These are phyloP conservation scores for Sciurus niger DNA, from an alignment of 2,113 vertebrate species.

Conservation along the genomic window DNA sequence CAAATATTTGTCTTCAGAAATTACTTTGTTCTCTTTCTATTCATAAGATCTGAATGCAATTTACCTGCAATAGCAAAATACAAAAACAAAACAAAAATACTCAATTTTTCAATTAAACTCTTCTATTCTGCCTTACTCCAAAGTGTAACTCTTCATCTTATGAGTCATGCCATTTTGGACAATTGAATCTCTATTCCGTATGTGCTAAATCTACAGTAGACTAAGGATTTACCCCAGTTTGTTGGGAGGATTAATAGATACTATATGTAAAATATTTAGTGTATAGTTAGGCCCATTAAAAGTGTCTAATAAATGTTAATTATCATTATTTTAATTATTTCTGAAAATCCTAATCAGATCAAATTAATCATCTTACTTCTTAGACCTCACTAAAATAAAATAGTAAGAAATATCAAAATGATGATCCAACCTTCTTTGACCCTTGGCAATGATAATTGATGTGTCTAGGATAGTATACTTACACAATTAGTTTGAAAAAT, in stretches of 20 bases:
- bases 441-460: not conserved
- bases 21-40: not conserved
- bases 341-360: not conserved
- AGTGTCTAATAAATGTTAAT: not conserved
- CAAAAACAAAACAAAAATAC: not conserved
- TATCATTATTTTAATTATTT: not conserved
- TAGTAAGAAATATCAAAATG: not conserved
- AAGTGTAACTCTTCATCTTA: not conserved
- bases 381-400: not conserved
- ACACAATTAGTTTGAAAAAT: conserved; percentile 11
- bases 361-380: not conserved
- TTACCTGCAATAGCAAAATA: not conserved
- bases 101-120: conserved; percentile 33
- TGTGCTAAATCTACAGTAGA: not conserved
- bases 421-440: not conserved
- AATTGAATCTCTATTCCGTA: not conserved
- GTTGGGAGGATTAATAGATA: not conserved
- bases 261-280: not conserved
- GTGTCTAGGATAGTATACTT: not conserved
- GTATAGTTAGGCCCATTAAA: not conserved
- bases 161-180: not conserved
- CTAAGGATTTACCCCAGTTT: not conserved
- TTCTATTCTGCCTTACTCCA: not conserved
- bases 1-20: not conserved
- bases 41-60: not conserved